Evolutionary conservation across 2,113 vertebrate genomes (phyloP), one percentile per base, ranked within the genome.

Genomic region (Sprattus sprattus): DNA sequence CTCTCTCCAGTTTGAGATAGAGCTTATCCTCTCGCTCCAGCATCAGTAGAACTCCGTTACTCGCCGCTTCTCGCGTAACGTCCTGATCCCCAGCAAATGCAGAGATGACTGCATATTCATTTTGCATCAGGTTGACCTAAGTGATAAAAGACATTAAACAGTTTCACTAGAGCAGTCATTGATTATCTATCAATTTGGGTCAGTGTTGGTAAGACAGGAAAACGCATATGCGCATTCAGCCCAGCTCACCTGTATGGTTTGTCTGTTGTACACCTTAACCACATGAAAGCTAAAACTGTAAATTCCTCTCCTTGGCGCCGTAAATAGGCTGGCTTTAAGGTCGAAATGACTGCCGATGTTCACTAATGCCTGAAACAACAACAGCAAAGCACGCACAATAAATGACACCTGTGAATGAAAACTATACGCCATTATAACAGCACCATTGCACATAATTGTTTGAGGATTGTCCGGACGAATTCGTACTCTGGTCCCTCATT

Each of bases 201-300:
- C 32, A 32, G 9, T 5, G 28, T 15, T 16, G 28, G 5, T 6
- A n/a, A n/a, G 25, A 16, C 22, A 39, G 13, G 28, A 44, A 71
- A 32, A 71, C 10, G 25, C 64, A 3, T 10, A 11, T 71, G 64
- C 64, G 71, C 71, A 78, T 6, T 39, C 11, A 15, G 71, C 39
- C 71, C 60, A 1, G 93, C 97, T 95, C 94, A 99, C 99, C 98
- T 99, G 98, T 94, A 99, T 99, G 84, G 99, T 99, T 95, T 99
- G 98, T 93, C 98, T 98, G 94, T 99, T 99, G 95, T 99, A 99
- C 85, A 99, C 98, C 94, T 99, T 99, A 91, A 99, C 98, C 95
- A 99, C 98, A 87, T 99, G 98, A 93, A 99, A 99, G 93, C 98
- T 99, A 96, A 99, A 99, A 93, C 98, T 99, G 94, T 99, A 99